Conservation (phyloP, 2,888 invertebrate species). For the Esperia sulphurella region DNA sequence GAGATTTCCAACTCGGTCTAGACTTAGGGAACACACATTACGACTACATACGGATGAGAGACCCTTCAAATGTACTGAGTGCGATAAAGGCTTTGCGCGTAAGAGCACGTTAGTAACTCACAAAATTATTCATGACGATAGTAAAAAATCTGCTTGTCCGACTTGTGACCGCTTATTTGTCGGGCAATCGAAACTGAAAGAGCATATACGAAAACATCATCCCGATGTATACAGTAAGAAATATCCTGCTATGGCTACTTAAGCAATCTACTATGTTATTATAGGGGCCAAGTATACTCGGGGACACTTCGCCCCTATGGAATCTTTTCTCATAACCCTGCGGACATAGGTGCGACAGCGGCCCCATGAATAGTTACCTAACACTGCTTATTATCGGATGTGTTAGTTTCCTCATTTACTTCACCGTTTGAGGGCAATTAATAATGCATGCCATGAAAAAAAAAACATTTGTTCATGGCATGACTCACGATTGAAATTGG, state of each 20-base stretch:
- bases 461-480: no score
- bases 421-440: no score
- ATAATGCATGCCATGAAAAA: no score
- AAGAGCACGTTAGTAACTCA: conserved; percentile 11
- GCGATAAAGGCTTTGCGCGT: neutral
- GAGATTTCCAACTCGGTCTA: conserved; percentile 22
- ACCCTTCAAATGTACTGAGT: conserved; percentile 9
- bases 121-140: conserved; percentile 11
- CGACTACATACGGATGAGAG: conserved; percentile 7
- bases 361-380: no score
- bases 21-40: conserved; percentile 10
- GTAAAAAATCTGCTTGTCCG: neutral
- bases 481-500: no score
- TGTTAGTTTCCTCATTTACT: no score
- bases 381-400: no score
- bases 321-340: no score
- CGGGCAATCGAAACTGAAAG: neutral
- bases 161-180: conserved; percentile 6
- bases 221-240: conserved; percentile 15
- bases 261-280: no score
- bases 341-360: no score
- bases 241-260: conserved; percentile 18
- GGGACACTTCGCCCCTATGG: no score
- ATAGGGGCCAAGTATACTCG: no score
- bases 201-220: conserved; percentile 15